Evolutionary conservation across 2,888 invertebrate genomes (phyloP).

Genomic region (Gari tellinella): DNA sequence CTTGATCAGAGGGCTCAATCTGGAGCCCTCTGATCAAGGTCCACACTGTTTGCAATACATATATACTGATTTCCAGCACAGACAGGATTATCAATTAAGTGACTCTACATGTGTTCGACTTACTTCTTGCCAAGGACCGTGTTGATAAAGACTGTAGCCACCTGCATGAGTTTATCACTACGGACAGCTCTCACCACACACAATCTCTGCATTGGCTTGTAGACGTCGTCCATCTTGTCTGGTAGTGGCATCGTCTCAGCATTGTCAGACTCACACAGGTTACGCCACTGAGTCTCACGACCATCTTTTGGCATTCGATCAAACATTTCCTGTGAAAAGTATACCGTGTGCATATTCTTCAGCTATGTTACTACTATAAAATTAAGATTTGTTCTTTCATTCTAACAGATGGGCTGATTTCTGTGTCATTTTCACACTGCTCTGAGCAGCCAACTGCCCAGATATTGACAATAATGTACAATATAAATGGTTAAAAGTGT

Average conservation of each 20-base stretch:
- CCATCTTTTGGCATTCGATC: conserved; percentile 83
- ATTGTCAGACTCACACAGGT: conserved; percentile 82
- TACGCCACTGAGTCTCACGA: conserved; percentile 84
- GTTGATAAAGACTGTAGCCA: conserved; percentile 78
- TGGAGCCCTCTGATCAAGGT: no score
- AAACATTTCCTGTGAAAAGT: conserved; percentile 79
- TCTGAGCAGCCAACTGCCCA: no score
- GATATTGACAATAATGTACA: no score
- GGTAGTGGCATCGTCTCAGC: conserved; percentile 82
- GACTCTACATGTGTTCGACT: conserved; percentile 41
- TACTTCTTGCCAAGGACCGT: conserved; percentile 81
- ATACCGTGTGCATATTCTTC: neutral
- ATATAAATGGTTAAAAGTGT: no score
- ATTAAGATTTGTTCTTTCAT: no score
- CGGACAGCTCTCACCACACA: conserved; percentile 83
- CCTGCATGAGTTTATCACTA: conserved; percentile 82
- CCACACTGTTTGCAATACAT: no score
- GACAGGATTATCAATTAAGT: no score
- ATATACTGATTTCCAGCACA: no score
- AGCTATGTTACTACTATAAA: no score
- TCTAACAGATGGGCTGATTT: no score
- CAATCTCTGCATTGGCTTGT: conserved; percentile 81
- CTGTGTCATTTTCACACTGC: no score
- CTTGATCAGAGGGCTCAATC: no score
- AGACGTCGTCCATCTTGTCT: conserved; percentile 83